Conservation (phyloP, 2,113 vertebrate genomes). For the Sinocyclocheilus anophthalmus region DNA sequence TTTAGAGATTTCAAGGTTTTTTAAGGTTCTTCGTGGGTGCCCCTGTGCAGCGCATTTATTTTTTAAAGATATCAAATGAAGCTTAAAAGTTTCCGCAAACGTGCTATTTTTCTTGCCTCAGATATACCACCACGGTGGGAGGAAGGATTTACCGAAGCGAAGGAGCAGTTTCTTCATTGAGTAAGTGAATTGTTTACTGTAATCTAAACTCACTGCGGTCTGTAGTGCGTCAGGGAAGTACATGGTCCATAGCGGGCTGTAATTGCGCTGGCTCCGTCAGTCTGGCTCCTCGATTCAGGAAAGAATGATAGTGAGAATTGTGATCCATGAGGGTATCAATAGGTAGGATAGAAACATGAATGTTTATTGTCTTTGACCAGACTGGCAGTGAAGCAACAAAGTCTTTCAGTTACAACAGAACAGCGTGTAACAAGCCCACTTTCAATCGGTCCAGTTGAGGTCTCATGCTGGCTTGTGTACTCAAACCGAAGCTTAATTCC, state of each 20-base stretch:
- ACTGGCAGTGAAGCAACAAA: no score
- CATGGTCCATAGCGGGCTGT: neutral
- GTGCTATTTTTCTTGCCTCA: conserved; percentile 56
- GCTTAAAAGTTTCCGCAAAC: conserved; percentile 9
- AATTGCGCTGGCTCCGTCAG: no score
- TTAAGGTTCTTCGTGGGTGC: neutral
- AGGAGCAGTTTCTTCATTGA: conserved; percentile 93
- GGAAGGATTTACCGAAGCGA: conserved; percentile 90
- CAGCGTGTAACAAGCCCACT: no score
- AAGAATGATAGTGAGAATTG: neutral
- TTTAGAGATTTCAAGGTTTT: no score
- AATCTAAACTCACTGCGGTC: neutral
- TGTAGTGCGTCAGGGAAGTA: conserved; percentile 14
- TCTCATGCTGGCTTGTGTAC: no score
- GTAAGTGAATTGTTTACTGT: conserved; percentile 75
- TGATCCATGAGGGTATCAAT: no score
- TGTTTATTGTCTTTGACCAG: no score
- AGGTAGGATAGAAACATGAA: no score
- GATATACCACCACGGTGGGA: conserved; percentile 92
- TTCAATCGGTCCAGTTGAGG: no score
- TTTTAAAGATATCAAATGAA: neutral
- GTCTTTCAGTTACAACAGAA: no score
- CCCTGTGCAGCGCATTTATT: no score
- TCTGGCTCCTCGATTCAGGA: neutral
- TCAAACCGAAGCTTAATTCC: no score